Conservation (phyloP, 2,888 invertebrate genomes). For the Parnassius glacialis region DNA sequence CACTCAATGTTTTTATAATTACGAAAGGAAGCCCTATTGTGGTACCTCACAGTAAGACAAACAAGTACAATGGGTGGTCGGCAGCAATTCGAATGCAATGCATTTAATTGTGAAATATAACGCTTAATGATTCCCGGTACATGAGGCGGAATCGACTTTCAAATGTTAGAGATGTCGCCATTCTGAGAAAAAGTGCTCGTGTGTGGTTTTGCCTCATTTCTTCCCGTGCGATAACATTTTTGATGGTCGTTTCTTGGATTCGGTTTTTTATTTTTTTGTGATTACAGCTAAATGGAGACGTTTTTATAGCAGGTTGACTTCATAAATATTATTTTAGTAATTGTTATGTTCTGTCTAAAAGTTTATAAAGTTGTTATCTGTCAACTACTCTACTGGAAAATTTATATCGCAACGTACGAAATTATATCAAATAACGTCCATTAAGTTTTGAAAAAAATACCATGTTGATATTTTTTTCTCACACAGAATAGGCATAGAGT, state of each 20-base stretch:
- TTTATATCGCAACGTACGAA: too few relatives aligned
- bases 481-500: too few relatives aligned
- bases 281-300: conserved; percentile 12
- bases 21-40: conserved; percentile 17
- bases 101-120: conserved; percentile 34
- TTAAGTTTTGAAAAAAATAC: too few relatives aligned
- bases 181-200: conserved; percentile 22
- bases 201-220: conserved; percentile 20
- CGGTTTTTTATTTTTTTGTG: conserved; percentile 10
- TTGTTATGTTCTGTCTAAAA: too few relatives aligned
- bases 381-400: too few relatives aligned
- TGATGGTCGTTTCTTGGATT: conserved; percentile 16
- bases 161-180: conserved; percentile 23
- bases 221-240: conserved; percentile 18
- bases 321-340: neutral
- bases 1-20: conserved; percentile 24
- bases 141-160: conserved; percentile 19
- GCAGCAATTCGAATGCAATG: conserved; percentile 25
- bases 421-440: too few relatives aligned
- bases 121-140: conserved; percentile 36
- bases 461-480: too few relatives aligned
- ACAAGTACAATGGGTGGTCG: conserved; percentile 37
- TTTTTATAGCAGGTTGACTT: conserved; percentile 8
- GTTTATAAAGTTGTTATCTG: too few relatives aligned
- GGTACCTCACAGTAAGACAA: conserved; percentile 11